Percentiles rank a stretch among this genome's conserved stretches.
Conservation (phyloP, 2,113 vertebrate genomes). For the Cyphomyrus discorhynchus region DNA sequence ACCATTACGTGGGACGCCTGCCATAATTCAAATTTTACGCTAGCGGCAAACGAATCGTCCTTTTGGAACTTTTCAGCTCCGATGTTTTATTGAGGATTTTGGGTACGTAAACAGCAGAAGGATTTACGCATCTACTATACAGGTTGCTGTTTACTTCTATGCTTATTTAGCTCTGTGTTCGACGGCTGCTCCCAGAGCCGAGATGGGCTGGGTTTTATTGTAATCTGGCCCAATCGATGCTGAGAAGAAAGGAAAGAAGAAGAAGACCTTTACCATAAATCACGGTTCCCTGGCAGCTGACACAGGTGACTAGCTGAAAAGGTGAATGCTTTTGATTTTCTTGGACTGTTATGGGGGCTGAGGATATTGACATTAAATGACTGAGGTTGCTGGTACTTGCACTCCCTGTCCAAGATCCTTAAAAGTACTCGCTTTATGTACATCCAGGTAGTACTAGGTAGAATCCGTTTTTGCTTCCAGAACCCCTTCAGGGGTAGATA, state of each 20-base stretch:
- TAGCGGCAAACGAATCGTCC: not conserved
- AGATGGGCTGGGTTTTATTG: constrained; percentile 24
- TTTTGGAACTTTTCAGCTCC: constrained; percentile 1
- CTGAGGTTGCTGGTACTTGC: not conserved
- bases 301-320: constrained; percentile 41
- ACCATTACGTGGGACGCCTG: too few species aligned
- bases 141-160: constrained; percentile 19
- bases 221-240: constrained; percentile 36
- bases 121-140: constrained; percentile 21
- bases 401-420: not conserved
- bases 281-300: constrained; percentile 26
- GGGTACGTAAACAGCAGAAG: constrained; percentile 24
- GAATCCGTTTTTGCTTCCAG: not conserved
- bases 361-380: constrained; percentile 27
- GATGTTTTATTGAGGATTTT: constrained; percentile 16
- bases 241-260: constrained; percentile 22
- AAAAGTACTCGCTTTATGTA: not conserved
- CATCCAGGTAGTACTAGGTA: not conserved
- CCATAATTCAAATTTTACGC: not conserved
- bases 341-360: constrained; percentile 24
- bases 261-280: constrained; percentile 33
- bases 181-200: not conserved
- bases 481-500: not conserved
- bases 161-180: constrained; percentile 21
- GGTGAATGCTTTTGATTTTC: constrained; percentile 35